A percentile compares a stretch with the other conserved stretches of the same genome.
Conservation (phyloP, 2,797 vertebrate genomes). For the Thripadectes ignobilis region DNA sequence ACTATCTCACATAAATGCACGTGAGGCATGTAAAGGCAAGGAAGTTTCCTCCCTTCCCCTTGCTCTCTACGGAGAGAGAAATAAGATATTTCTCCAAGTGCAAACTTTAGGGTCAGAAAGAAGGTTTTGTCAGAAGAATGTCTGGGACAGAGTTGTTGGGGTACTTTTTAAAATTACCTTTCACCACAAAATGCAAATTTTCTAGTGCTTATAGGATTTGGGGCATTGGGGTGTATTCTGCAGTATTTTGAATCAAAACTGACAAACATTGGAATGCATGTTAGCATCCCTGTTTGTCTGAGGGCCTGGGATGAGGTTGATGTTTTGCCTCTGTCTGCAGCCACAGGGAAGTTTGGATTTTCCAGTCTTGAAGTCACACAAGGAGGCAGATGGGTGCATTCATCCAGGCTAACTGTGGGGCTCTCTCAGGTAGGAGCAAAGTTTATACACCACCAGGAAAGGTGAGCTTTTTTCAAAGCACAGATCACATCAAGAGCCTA, state of each 20-base stretch:
- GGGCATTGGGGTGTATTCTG: neutral
- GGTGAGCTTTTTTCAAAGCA: neutral
- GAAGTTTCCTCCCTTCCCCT: fast-evolving
- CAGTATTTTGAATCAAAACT: neutral
- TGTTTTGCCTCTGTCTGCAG: neutral
- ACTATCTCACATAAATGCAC: neutral
- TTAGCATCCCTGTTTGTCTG: neutral
- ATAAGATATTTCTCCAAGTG: neutral
- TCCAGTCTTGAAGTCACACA: neutral
- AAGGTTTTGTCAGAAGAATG: neutral
- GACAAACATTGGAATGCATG: neutral
- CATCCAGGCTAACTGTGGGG: neutral
- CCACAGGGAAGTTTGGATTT: neutral
- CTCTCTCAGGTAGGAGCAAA: neutral
- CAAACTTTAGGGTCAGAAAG: neutral
- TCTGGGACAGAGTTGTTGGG: neutral
- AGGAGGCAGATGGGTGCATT: neutral
- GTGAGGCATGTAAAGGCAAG: neutral
- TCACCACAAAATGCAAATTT: neutral
- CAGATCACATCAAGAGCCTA: neutral
- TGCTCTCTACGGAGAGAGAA: neutral
- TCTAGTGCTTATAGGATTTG: neutral
- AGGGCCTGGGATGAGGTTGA: neutral
- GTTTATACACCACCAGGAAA: neutral
- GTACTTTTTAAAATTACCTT: neutral